Evolutionary conservation across 2,888 invertebrate species (phyloP).

Genomic region (Aporophyla nigra): DNA sequence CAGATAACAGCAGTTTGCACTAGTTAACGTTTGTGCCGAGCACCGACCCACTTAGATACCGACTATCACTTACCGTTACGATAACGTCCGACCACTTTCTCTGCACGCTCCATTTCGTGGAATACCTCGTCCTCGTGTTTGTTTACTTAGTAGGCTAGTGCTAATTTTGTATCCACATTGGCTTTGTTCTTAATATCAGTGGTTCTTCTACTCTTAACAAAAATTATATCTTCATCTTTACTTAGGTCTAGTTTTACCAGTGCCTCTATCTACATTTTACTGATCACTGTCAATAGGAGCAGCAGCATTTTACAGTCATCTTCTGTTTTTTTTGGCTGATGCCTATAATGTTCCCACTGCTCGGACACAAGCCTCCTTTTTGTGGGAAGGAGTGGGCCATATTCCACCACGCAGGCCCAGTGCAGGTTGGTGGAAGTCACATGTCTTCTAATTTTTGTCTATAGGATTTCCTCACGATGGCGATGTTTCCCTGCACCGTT

Average conservation of each 20-base stretch:
- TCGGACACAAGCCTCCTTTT: too few relatives aligned
- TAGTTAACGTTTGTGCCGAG: constrained; percentile 75
- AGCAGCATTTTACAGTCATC: neutral
- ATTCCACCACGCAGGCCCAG: too few relatives aligned
- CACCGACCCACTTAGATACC: constrained; percentile 88
- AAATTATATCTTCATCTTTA: constrained; percentile 3
- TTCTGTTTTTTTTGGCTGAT: too few relatives aligned
- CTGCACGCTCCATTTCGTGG: constrained; percentile 78
- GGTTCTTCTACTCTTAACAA: neutral
- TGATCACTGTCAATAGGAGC: neutral
- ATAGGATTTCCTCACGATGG: too few relatives aligned
- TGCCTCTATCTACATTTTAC: neutral
- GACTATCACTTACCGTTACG: constrained; percentile 81
- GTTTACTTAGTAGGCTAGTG: constrained; percentile 60
- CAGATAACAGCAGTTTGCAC: constrained; percentile 82
- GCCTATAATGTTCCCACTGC: too few relatives aligned
- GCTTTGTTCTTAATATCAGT: constrained; percentile 20
- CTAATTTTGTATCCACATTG: constrained; percentile 34
- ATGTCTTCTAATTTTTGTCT: too few relatives aligned
- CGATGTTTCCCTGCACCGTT: too few relatives aligned
- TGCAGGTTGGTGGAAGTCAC: too few relatives aligned
- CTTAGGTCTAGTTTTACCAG: neutral
- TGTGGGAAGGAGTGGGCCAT: too few relatives aligned
- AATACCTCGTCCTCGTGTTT: constrained; percentile 65
- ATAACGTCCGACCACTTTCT: constrained; percentile 85